Conservation (phyloP, 2,113 vertebrate genomes). For the Stomatorhinus ivindoensis region DNA sequence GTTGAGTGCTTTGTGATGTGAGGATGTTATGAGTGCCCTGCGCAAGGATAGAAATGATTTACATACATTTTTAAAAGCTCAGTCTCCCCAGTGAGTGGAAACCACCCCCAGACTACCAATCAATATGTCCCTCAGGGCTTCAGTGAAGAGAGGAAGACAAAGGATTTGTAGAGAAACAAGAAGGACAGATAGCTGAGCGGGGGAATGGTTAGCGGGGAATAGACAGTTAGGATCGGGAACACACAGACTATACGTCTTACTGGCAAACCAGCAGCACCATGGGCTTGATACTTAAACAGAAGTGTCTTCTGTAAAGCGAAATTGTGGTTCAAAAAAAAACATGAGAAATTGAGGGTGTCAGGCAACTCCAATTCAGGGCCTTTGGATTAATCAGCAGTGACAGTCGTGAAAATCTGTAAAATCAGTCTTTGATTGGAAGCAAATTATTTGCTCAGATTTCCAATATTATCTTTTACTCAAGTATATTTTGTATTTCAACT, state of each 20-base stretch:
- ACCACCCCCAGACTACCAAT: neutral
- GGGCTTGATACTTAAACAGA: neutral
- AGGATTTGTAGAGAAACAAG: neutral
- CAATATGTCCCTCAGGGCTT: neutral
- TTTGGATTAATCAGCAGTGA: neutral
- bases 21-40: neutral
- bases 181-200: neutral
- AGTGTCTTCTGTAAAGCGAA: neutral
- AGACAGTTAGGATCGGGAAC: neutral
- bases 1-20: neutral
- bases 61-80: slow-evolving; percentile 8
- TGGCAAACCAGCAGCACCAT: neutral
- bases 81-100: neutral
- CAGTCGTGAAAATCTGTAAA: neutral
- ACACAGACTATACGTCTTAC: neutral
- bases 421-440: neutral
- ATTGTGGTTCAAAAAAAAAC: neutral
- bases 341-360: neutral
- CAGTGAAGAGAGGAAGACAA: neutral
- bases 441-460: neutral
- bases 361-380: neutral
- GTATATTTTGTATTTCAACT: neutral
- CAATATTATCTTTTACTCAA: neutral
- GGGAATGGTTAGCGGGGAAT: neutral
- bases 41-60: neutral